Conservation (phyloP, 1,140 invertebrate species). For the Macrotrachela quadricornifera region DNA sequence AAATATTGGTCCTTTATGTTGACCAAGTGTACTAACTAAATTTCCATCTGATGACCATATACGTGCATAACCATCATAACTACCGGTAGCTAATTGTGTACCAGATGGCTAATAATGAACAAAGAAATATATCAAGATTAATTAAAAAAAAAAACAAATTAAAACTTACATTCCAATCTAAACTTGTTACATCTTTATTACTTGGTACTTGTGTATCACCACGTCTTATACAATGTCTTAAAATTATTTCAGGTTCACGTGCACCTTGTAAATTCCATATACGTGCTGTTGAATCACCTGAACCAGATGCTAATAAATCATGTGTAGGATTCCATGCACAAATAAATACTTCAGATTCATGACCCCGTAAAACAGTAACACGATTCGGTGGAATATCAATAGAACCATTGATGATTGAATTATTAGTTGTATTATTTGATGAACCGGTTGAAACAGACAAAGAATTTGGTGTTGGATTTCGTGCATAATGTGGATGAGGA, state of each 20-base stretch:
- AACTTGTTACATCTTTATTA: constrained; percentile 93
- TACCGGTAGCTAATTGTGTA: constrained; percentile 75
- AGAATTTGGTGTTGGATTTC: too few species aligned
- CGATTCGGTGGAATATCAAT: constrained; percentile 2
- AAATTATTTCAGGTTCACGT: constrained; percentile 41
- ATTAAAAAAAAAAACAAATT: constrained; percentile 8
- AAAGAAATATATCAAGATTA: neutral
- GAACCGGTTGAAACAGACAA: too few species aligned
- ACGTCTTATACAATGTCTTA: constrained; percentile 58
- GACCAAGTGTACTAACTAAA: constrained; percentile 72
- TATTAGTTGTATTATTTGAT: neutral
- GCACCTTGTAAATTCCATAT: constrained; percentile 71
- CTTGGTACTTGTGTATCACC: constrained; percentile 75
- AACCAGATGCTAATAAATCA: constrained; percentile 73
- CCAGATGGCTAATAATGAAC: constrained; percentile 58
- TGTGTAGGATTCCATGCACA: constrained; percentile 97
- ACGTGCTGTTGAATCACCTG: constrained; percentile 85
- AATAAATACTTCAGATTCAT: constrained; percentile 96
- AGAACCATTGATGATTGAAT: neutral
- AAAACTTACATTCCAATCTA: constrained; percentile 84
- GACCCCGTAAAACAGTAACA: constrained; percentile 72
- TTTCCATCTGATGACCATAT: constrained; percentile 82
- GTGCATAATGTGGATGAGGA: too few species aligned
- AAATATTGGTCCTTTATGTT: constrained; percentile 97
- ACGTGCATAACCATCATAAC: constrained; percentile 89